Evolutionary conservation across 2,113 vertebrate species (phyloP).

Genomic region (Panthera tigris): DNA sequence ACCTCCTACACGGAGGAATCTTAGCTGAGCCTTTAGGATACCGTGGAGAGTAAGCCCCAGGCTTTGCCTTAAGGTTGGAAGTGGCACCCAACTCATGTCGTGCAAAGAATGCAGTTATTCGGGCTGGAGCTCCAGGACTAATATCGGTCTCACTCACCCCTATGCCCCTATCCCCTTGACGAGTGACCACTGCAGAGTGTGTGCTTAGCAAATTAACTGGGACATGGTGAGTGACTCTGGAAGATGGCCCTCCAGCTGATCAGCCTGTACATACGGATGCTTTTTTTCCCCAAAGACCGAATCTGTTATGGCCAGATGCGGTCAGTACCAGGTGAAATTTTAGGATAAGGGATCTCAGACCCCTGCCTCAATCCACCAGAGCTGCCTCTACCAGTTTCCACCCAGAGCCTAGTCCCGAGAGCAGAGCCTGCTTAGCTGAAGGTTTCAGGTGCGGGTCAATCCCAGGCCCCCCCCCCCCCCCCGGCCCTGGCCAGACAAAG

Average conservation of each 20-base stretch:
- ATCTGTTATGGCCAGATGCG: not conserved
- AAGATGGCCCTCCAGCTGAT: not conserved
- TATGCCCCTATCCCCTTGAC: rapidly evolving
- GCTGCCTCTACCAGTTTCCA: not conserved
- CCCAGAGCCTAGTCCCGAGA: not conserved
- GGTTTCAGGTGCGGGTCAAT: not conserved
- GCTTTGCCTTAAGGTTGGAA: not conserved
- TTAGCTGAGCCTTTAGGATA: not conserved
- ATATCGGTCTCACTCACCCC: not conserved
- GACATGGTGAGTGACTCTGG: not conserved
- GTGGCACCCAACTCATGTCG: too few relatives aligned
- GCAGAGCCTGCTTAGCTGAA: not conserved
- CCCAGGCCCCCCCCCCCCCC: not conserved
- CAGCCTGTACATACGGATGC: not conserved
- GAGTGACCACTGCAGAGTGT: not conserved
- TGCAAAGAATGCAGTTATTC: rapidly evolving
- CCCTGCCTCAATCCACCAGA: not conserved
- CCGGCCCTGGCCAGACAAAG: not conserved
- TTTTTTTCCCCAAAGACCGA: not conserved
- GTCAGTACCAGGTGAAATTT: not conserved
- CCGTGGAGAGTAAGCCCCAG: not conserved
- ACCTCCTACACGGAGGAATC: not conserved
- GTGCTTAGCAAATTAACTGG: not conserved
- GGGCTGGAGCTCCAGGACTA: not conserved
- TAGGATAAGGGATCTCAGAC: not conserved